phyloP scores from a whole-genome alignment of 2,888 invertebrate species.

The Drosophila kuntzei region DNA sequence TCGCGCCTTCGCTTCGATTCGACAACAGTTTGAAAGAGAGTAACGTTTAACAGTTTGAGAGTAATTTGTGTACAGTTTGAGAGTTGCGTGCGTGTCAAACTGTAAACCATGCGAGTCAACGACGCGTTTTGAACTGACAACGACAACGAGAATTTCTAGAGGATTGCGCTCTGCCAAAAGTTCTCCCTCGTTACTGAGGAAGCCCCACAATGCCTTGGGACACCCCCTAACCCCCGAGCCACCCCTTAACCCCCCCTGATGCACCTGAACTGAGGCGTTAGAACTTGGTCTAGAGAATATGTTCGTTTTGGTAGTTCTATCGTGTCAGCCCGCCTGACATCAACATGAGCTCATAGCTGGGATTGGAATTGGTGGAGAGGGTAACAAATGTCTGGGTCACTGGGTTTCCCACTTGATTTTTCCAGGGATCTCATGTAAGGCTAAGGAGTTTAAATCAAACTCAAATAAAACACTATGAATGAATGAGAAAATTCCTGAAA shows the following conservation, averaged over 20 bases:
- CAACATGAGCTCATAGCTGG: conserved; percentile 56
- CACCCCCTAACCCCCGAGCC: conserved; percentile 7
- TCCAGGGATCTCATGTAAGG: background rate
- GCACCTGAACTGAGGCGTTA: conserved; percentile 38
- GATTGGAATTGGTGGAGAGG: conserved; percentile 6
- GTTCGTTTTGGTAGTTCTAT: conserved; percentile 11
- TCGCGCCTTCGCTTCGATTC: background rate
- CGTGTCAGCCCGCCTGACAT: conserved; percentile 41
- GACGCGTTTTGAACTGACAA: conserved; percentile 82
- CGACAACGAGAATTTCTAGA: conserved; percentile 44
- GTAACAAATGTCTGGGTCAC: conserved; percentile 71
- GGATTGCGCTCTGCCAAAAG: conserved; percentile 57
- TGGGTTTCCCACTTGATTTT: conserved; percentile 45
- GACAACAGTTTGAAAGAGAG: conserved; percentile 1
- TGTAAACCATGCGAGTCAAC: conserved; percentile 55
- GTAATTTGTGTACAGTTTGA: conserved; percentile 26
- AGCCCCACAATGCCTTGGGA: conserved; percentile 74
- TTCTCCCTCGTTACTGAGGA: conserved; percentile 68
- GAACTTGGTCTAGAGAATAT: conserved; percentile 9
- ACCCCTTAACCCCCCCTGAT: conserved; percentile 5
- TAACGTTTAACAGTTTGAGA: conserved; percentile 17
- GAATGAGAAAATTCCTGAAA: background rate
- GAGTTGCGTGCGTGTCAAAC: conserved; percentile 40
- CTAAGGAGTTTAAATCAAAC: background rate
- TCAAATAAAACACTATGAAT: background rate